Evolutionary conservation across 2,888 invertebrate species (phyloP), one percentile per base, ranked within the genome.

Genomic region (Phanerotoma sp.): DNA sequence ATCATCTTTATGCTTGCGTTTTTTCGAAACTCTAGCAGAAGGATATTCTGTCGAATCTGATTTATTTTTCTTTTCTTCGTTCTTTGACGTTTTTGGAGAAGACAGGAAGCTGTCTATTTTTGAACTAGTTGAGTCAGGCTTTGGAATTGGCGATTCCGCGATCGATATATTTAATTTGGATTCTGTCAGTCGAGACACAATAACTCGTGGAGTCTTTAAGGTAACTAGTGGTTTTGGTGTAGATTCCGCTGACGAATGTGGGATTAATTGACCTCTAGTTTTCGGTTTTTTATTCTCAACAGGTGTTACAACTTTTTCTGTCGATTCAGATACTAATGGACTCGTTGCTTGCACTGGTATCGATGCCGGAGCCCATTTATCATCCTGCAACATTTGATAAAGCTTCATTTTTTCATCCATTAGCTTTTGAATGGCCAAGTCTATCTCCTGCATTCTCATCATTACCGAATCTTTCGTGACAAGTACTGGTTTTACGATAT

Each of bases 391-490:
- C 56, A 80, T 79, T 63, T 79, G 80, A 62, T 84, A 84, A 7
- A 84, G 66, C 62, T 80, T 79, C 67, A 84, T 81, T 65, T 84
- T 84, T 66, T 84, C 83, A 66, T 81, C 80, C 60, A 83, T 71
- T 42, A 84, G 69, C 33, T 78, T 78, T 62, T 83, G 82, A 63
- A 84, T 83, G 66, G 83, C 82, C 56, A 82, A 68, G 64, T 85
- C 84, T 53, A 84, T 84, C 67, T 83, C 80, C 61, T 82, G 81
- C 82, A 85, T 83, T 69, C 83, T 79, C 48, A 81, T 79, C 64
- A 83, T 77, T 7, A 81, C 71, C 48, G 79, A 79, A 49, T 68
- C 73, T 35, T 58, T 64, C 2, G 68, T 68, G 4, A 61, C 60
- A 1, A 64, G 54, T 22, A 65, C 57, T 7, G 67, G 58, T 13